Base-by-base conservation (phyloP, 2,797 vertebrate genomes). In the Pseudochaenichthys georgianus region DNA sequence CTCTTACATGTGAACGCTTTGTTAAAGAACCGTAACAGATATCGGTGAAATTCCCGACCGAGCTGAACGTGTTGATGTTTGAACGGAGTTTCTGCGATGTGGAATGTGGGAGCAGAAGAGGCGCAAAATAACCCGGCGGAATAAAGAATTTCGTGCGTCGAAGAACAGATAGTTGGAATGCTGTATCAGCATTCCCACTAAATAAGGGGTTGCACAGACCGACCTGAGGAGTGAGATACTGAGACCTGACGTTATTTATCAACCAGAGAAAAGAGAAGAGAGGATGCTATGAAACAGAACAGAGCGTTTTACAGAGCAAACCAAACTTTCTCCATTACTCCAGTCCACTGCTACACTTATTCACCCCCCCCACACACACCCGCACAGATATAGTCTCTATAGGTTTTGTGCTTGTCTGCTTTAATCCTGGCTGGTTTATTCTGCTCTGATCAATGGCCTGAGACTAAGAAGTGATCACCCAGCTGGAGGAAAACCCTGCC, bases 371-470 rank as follows among this genome's bases (percentile, higher is more conserved):
- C 52, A 68, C 62, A 73, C 65, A 73, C 41, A 64, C 19, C 77
- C 67, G 52, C 75, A 71, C 66, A 79, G 73, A 88, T 78, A 81
- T 70, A 85, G 78, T 82, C 87, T 82, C 75, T 89, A 89, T 92
- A 90, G 91, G 93, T 92, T 93, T 92, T 91, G 83, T 85, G 82
- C 84, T 89, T 88, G 88, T 93, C 87, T 86, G 83, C 89, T 93
- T 92, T 90, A 93, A 89, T 89, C 85, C 57, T 54, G 45, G 75
- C 80, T 82, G 84, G 82, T 90, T 94, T 94, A 90, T 90, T 91
- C 84, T 74, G 80, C 73, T 85, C 87, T 95, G 94, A 95, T 94
- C 89, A 92, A 96, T 93, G 91, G 93, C 92, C 92, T 89, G 70
- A 73, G 75, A 88, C 83, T 82, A 87, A 89, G 88, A 92, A 93